Evolutionary conservation across 1,140 invertebrate species (phyloP).

Genomic region (Neodiprion pinetum): DNA sequence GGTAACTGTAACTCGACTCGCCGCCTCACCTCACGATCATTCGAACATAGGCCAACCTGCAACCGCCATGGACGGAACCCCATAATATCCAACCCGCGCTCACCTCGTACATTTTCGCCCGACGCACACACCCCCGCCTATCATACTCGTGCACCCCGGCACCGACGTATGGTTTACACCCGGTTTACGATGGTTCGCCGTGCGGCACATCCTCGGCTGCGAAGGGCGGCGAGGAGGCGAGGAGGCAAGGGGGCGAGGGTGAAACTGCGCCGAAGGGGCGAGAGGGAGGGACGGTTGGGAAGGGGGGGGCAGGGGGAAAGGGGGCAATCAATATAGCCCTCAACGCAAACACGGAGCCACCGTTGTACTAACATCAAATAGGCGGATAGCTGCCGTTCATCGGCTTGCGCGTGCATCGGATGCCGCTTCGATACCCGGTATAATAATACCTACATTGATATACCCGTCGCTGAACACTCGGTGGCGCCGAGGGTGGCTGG

Average conservation of each 20-base stretch:
- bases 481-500: too few relatives aligned
- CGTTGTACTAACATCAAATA: conserved; percentile 65
- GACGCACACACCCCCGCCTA: conserved; percentile 32
- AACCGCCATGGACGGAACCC: conserved; percentile 14
- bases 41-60: conserved; percentile 32
- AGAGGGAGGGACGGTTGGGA: too few relatives aligned
- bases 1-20: conserved; percentile 52
- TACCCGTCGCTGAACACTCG: not conserved
- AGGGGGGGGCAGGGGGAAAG: conserved; percentile 50
- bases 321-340: conserved; percentile 63
- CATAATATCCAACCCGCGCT: not conserved
- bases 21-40: conserved; percentile 38
- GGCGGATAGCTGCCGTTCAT: conserved; percentile 60
- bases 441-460: not conserved
- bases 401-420: conserved; percentile 37
- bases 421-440: not conserved
- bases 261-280: not conserved
- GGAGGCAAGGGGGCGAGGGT: not conserved
- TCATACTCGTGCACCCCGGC: conserved; percentile 16
- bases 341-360: conserved; percentile 61
- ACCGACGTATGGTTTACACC: conserved; percentile 19
- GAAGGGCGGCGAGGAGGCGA: not conserved
- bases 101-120: conserved; percentile 9
- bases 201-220: not conserved
- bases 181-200: conserved; percentile 1